phyloP scores from a whole-genome alignment of 2,113 vertebrate genomes.

The Rynchops niger region DNA sequence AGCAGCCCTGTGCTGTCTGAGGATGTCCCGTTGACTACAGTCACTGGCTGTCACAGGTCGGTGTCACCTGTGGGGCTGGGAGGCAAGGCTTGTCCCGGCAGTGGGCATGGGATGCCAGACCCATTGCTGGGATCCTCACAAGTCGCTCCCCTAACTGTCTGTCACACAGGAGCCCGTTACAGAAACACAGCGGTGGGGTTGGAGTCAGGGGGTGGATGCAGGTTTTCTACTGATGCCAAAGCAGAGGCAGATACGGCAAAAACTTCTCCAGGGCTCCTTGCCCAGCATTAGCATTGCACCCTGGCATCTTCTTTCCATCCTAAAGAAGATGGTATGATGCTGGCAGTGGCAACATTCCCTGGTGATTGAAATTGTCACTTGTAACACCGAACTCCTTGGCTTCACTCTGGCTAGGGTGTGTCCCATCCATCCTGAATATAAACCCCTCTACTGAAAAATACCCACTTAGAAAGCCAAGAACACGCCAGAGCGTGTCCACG shows the following conservation, averaged over 20 bases:
- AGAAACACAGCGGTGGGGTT: fast-evolving
- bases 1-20: neutral
- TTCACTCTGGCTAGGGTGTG: fast-evolving
- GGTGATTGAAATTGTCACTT: neutral
- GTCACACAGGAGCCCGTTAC: fast-evolving
- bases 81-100: neutral
- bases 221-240: neutral
- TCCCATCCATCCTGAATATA: neutral
- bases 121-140: neutral
- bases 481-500: fast-evolving
- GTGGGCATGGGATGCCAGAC: neutral
- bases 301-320: neutral
- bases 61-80: neutral
- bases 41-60: fast-evolving
- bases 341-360: neutral
- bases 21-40: neutral
- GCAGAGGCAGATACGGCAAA: neutral
- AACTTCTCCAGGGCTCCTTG: neutral
- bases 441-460: neutral
- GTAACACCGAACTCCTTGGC: neutral
- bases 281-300: neutral
- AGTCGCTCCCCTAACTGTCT: fast-evolving
- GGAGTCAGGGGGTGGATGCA: neutral
- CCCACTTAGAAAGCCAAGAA: fast-evolving
- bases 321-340: fast-evolving